Base-by-base conservation (phyloP, 1,140 invertebrate genomes). In the Bombus terrestris region DNA sequence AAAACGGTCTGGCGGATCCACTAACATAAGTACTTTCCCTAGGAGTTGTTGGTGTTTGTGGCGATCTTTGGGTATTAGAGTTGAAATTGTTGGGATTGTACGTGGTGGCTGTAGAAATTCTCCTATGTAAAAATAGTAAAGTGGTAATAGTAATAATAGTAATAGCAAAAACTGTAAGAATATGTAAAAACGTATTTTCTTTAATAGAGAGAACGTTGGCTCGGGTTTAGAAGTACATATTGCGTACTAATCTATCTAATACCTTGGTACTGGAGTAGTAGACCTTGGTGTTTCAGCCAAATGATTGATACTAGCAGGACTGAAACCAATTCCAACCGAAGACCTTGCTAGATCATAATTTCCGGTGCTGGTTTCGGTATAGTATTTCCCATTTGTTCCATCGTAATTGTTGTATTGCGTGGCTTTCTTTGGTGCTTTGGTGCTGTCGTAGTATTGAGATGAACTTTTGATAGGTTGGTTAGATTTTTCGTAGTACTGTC, bases 241-340 rank as follows among this genome's bases (percentile, higher is more conserved):
- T 25, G 35, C 9, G 4, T 18, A 57, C 28, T 62, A 62, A 62
- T 62, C 28, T 10, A 18, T 62, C 12, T 10, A 25, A 69, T 90
- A 94, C 94, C 93, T 94, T 71, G 94, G 92, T 53, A 90, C 90
- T 10, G 94, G 94, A 39, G 95, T 95, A 5, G 95, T 95, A 1
- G 93, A 90, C 66, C 92, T 93, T 3, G 94, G 90, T 13, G 93
- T 93, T n/a, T 95, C 95, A 8, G 95, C 95, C n/a, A 95, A 89
- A 76, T 94, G 92, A 68, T 95, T 95, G 39, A 95, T 94, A 39
- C 95, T 95, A 0, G 95, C 93, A 12, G 95, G 95, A 81, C 94
- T 95, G 81, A 95, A 95, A n/a, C 94, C 95, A 84, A 94, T 94
- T 0, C 91, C 95, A 12, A 89, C 57, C 15, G 94, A 93, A 3